Evolutionary conservation across 2,113 vertebrate species (phyloP).

Genomic region (Bagarius yarrelli): DNA sequence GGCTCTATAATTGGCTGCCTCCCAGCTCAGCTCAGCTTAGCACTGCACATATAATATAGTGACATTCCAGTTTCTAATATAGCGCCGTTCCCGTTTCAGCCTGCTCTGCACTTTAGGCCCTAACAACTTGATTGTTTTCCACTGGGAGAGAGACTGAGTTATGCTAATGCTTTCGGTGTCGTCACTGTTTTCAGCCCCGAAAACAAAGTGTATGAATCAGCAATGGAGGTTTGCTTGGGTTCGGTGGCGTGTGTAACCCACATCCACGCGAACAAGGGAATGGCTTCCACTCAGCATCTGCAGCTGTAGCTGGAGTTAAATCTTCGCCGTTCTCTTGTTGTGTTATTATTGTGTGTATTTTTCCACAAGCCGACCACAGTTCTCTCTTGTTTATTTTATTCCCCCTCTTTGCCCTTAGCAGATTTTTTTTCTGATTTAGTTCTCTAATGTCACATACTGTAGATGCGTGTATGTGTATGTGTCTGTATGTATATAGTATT

Average conservation of each 20-base stretch:
- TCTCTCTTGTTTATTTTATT: not conserved
- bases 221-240: constrained; percentile 29
- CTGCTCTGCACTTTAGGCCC: constrained; percentile 70
- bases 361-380: constrained; percentile 4
- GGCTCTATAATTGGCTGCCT: constrained; percentile 66
- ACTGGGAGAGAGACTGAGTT: constrained; percentile 51
- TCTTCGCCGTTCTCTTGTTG: constrained; percentile 32
- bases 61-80: constrained; percentile 56
- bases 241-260: constrained; percentile 25
- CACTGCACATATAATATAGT: constrained; percentile 55
- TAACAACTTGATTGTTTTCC: constrained; percentile 73
- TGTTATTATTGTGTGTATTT: constrained; percentile 17
- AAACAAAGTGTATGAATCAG: constrained; percentile 55
- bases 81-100: constrained; percentile 66
- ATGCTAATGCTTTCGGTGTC: constrained; percentile 64
- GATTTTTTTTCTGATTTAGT: constrained; percentile 25
- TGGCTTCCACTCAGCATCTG: constrained; percentile 34
- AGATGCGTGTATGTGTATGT: not conserved
- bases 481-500: too few species aligned
- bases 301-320: constrained; percentile 24
- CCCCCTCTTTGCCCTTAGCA: constrained; percentile 2
- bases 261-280: constrained; percentile 23
- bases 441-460: constrained; percentile 47
- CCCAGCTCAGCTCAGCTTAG: constrained; percentile 48
- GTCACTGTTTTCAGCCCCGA: constrained; percentile 61